Evolutionary conservation across 2,113 vertebrate species (phyloP).

Genomic region (Coturnix japonica): DNA sequence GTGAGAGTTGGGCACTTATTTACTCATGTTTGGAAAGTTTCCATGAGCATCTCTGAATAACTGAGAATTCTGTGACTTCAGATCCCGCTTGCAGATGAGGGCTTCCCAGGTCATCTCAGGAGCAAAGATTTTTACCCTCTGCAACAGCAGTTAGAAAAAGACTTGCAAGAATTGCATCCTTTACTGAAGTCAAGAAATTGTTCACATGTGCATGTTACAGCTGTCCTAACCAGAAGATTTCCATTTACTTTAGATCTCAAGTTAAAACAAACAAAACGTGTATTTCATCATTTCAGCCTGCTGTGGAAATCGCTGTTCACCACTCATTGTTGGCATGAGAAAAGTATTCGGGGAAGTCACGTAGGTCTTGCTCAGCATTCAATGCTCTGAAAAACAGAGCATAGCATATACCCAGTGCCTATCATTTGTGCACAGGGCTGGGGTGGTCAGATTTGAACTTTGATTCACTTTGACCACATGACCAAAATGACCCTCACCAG

Average conservation of each 20-base stretch:
- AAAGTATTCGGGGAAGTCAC: background rate
- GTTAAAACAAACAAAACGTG: background rate
- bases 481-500: background rate
- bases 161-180: background rate
- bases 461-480: background rate
- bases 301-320: background rate
- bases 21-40: background rate
- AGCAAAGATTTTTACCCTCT: background rate
- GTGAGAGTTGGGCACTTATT: background rate
- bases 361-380: background rate
- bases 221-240: background rate
- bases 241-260: background rate
- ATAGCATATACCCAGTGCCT: background rate
- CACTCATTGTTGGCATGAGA: background rate
- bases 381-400: background rate
- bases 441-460: background rate
- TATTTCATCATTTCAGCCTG: background rate
- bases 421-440: background rate
- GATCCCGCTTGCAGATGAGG: background rate
- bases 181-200: rapidly evolving
- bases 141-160: background rate
- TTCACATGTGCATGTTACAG: rapidly evolving
- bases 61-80: background rate
- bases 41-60: background rate
- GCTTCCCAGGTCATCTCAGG: background rate